Base-by-base conservation (phyloP, 2,888 invertebrate genomes). In the Monochamus alternatus region DNA sequence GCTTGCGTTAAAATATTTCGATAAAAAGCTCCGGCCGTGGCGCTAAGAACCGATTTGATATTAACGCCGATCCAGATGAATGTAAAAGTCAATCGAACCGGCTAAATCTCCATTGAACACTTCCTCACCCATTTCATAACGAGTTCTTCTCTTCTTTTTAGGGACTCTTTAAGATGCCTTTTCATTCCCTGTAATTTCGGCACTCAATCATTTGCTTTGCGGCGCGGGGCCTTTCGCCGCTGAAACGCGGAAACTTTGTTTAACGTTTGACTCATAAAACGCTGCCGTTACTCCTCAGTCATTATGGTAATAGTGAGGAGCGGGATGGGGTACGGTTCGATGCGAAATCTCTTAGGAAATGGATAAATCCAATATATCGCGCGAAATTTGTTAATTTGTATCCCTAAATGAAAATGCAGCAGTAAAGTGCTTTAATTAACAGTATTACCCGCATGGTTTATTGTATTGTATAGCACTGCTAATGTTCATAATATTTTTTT, bases 21-120 rank as follows among this genome's bases (percentile, higher is more conserved):
- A 65, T 66, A 52, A 77, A 75, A 75, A 77, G 76, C 67, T 78
- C 74, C 44, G 63, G 74, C 72, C 78, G 73, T 71, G 47, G 47
- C 72, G 62, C 60, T 74, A 74, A 77, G 72, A 51, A 67, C 69
- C 77, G 71, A 79, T 77, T 77, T 80, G 78, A 81, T 80, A 82
- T 81, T 81, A 80, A 80, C 75, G 82, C 75, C 81, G 74, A 80
- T 79, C 78, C 70, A 70, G 75, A 81, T 81, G 78, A 81, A 81
- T 80, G 75, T 81, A 75, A 79, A 82, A 83, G 78, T 80, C 78
- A 71, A 81, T 82, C 79, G 82, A 80, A 80, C 75, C 78, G 75
- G 55, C 79, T 72, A 77, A 82, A 80, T 80, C 78, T 79, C 75
- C 75, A 77, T 76, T 75, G 76, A 78, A 75, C 73, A 77, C 75